Percentiles rank a stretch among this genome's conserved stretches.
Evolutionary conservation across 1,140 invertebrate species (phyloP).

Genomic region (Drosophila orena): DNA sequence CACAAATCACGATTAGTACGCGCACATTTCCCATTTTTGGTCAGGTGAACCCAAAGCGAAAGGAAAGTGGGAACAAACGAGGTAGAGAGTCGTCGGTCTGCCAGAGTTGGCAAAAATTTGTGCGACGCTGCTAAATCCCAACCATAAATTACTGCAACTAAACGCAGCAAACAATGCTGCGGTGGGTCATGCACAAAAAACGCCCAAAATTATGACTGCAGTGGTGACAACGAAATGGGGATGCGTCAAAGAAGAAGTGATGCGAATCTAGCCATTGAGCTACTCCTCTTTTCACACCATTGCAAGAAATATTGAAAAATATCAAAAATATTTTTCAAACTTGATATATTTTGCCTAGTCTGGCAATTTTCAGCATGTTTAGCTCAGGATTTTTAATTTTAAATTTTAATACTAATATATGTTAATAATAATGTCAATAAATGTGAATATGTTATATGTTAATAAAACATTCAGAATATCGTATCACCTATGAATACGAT

Average conservation of each 20-base stretch:
- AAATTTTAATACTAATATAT: no score
- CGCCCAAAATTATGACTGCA: constrained; percentile 69
- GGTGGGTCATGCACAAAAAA: constrained; percentile 40
- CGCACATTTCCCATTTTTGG: constrained; percentile 45
- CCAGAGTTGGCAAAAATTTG: constrained; percentile 41
- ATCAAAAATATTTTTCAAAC: background rate
- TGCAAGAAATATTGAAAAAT: background rate
- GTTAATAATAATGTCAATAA: no score
- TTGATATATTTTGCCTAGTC: background rate
- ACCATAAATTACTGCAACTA: constrained; percentile 66
- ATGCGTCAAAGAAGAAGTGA: background rate
- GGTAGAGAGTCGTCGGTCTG: constrained; percentile 3
- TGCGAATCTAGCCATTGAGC: background rate
- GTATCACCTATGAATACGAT: no score
- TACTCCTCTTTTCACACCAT: no score
- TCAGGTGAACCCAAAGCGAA: constrained; percentile 2
- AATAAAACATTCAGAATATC: no score
- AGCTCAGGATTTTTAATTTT: no score
- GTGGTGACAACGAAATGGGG: background rate
- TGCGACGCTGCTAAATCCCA: constrained; percentile 27
- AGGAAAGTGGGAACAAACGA: background rate
- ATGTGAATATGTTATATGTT: no score
- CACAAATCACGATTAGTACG: constrained; percentile 72
- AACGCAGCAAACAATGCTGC: constrained; percentile 64
- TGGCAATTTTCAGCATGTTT: no score